Evolutionary conservation across 2,888 invertebrate species (phyloP).

Genomic region (Bombyx huttoni): DNA sequence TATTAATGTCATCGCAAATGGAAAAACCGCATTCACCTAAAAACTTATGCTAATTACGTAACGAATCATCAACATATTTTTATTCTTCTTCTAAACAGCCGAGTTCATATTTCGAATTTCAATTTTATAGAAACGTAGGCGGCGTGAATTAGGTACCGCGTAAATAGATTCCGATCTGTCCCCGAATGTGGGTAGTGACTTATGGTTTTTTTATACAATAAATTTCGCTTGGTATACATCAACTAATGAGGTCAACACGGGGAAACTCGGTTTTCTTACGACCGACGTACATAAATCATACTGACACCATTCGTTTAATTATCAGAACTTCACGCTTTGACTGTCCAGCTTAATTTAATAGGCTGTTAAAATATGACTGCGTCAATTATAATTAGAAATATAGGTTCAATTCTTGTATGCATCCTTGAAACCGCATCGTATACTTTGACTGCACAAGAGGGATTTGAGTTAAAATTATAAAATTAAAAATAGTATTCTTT

Average conservation of each 20-base stretch:
- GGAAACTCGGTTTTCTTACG: constrained; percentile 29
- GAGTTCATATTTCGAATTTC: constrained; percentile 47
- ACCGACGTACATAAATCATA: constrained; percentile 39
- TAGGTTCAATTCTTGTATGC: not conserved
- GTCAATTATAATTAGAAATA: constrained; percentile 31
- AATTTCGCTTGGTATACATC: constrained; percentile 46
- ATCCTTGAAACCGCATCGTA: too few species aligned
- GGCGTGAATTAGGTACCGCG: constrained; percentile 45
- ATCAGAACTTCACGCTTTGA: constrained; percentile 37
- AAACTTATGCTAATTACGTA: constrained; percentile 51
- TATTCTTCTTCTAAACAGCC: constrained; percentile 20
- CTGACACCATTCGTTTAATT: constrained; percentile 36
- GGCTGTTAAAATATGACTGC: constrained; percentile 22
- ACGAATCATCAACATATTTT: constrained; percentile 23
- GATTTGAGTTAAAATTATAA: too few species aligned
- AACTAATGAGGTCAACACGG: constrained; percentile 40
- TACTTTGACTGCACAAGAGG: too few species aligned
- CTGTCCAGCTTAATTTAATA: constrained; percentile 25
- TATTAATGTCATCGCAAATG: constrained; percentile 50
- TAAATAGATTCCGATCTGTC: constrained; percentile 59
- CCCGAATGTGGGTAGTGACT: constrained; percentile 53
- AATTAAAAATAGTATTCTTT: too few species aligned
- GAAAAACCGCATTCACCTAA: constrained; percentile 37
- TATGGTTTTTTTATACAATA: constrained; percentile 48
- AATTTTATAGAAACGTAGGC: constrained; percentile 56